Conservation (phyloP, 92 coral and sea anemone species). For the Virgularia gustaviana region DNA sequence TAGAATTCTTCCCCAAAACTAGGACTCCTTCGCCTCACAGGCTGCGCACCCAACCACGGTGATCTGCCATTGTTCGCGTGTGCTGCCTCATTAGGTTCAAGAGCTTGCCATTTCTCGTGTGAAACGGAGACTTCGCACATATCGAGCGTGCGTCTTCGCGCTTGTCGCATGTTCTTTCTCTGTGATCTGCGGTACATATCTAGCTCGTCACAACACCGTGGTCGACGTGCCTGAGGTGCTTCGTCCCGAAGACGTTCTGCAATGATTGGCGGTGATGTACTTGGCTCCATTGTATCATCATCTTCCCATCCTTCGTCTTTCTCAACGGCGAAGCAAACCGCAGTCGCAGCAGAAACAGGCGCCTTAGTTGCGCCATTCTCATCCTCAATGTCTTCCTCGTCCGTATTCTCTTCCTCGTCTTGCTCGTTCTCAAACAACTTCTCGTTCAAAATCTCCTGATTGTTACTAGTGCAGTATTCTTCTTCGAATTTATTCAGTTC, state of each 20-base stretch:
- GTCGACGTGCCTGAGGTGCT: not conserved
- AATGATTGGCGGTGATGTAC: not conserved
- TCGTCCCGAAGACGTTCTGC: not conserved
- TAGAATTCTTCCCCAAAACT: not conserved
- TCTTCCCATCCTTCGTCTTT: constrained; percentile 2
- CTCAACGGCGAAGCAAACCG: not conserved
- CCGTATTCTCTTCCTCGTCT: too few relatives aligned
- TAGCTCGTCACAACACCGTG: not conserved
- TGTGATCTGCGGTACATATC: constrained; percentile 25
- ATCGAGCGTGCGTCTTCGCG: constrained; percentile 16
- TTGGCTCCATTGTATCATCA: not conserved
- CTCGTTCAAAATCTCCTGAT: too few relatives aligned
- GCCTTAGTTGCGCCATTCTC: too few relatives aligned
- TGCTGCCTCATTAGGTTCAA: not conserved
- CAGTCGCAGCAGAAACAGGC: too few relatives aligned
- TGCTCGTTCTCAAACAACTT: too few relatives aligned
- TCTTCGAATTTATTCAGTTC: too few relatives aligned
- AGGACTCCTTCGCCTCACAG: not conserved
- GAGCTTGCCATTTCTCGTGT: not conserved
- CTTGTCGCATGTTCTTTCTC: not conserved
- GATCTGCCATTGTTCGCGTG: not conserved
- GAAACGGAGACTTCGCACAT: constrained; percentile 2
- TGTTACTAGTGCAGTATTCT: too few relatives aligned
- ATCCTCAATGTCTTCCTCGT: too few relatives aligned
- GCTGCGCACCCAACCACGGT: not conserved